Evolutionary conservation across 92 coral and sea anemone species (phyloP).

Genomic region (Palythoa heliodiscus): DNA sequence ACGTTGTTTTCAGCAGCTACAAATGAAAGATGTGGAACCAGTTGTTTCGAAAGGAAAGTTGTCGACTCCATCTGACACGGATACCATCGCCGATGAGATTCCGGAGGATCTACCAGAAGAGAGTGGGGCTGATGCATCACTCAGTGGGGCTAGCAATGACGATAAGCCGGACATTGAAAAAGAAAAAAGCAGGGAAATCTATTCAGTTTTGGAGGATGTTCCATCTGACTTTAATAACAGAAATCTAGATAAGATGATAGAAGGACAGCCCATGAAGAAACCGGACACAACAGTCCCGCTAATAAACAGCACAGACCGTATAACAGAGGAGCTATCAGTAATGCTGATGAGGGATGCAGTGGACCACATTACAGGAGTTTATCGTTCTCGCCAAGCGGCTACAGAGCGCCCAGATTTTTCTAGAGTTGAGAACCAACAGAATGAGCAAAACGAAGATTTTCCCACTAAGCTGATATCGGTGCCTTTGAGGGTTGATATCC

Average conservation of each 20-base stretch:
- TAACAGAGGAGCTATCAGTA: constrained; percentile 59
- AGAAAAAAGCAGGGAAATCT: neutral
- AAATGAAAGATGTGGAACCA: neutral
- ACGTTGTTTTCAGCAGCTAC: neutral
- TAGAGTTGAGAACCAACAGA: neutral
- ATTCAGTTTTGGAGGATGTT: neutral
- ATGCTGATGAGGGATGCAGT: constrained; percentile 68
- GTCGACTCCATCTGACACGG: constrained; percentile 55
- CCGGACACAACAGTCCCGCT: neutral
- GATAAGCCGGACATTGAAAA: neutral
- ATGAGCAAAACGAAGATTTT: neutral
- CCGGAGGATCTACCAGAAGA: constrained; percentile 51
- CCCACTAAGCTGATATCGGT: neutral
- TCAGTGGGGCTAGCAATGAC: neutral
- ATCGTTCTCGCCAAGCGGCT: constrained; percentile 51
- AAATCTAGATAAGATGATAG: neutral
- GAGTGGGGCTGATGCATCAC: constrained; percentile 33
- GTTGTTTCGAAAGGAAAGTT: constrained; percentile 23
- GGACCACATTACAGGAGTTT: constrained; percentile 57
- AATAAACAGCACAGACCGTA: constrained; percentile 51
- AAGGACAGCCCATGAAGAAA: neutral
- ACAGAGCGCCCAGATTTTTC: constrained; percentile 13
- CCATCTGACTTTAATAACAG: neutral
- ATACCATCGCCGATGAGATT: constrained; percentile 73
- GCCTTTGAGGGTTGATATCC: neutral